Evolutionary conservation across 2,888 invertebrate species (phyloP), one percentile per base, ranked within the genome.

Genomic region (Parapristionchus giblindavisi): DNA sequence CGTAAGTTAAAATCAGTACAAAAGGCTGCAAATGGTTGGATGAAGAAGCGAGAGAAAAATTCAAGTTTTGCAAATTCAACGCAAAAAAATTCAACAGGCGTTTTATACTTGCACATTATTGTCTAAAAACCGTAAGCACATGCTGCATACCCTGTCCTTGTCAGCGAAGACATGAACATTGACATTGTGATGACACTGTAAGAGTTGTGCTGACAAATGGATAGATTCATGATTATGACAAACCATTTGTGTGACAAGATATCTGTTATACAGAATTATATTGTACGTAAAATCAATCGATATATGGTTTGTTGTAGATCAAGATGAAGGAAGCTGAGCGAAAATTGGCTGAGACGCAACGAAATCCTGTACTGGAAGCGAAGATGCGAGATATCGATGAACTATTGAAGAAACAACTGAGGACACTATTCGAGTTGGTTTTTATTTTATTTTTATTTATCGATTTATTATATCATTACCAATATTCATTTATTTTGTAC

Each of bases 281-380:
- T 17, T 43, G 43, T 43, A 14, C 43, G 17, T 8, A 14, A 17
- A 4, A 58, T 17, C 29, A 58, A 3, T 32, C 29, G 11, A 32
- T 32, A 3, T 58, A 2, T 27, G 24, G 3, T 8, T 21, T 11
- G n/a, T 48, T 78, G n/a, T 43, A 78, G 78, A 78, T 78, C 4
- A 65, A 72, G n/a, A 77, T 75, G 29, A 78, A 77, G 54, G 77
- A 78, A 48, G 77, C 78, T 5, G 68, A 52, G 27, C 61, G 70
- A 29, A 65, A 68, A 40, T 40, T 54, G 0, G 73, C 65, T 5
- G 74, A 77, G 66, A 43, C 40, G 38, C 8, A 24, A 48, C 21
- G 71, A 38, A 75, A 78, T 66, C 77, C 78, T 3, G 78, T 51
- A 52, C 58, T 68, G 36, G 78, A 77, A 17, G 58, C 14, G 40